Conservation (phyloP, 2,113 vertebrate genomes). For the Hypomesus transpacificus region DNA sequence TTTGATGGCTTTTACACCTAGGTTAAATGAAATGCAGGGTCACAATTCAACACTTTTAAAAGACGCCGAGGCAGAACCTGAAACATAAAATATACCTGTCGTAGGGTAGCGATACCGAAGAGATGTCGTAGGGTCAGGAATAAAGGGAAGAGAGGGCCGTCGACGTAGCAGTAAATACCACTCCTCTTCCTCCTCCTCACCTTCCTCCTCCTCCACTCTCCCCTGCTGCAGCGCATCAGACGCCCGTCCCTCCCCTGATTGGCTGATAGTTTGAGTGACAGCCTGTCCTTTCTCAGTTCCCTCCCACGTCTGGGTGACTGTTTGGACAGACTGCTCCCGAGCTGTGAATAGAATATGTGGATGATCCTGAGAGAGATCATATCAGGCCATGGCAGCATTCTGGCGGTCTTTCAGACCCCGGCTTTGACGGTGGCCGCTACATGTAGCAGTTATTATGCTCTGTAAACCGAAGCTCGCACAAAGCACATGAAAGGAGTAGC, state of each 20-base stretch:
- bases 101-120: no score
- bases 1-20: no score
- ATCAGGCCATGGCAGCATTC: no score
- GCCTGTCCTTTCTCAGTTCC: conserved; percentile 21
- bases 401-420: no score
- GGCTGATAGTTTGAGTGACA: conserved; percentile 26
- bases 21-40: no score
- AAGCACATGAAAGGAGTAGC: no score
- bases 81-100: conserved; percentile 2
- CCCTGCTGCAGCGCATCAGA: conserved; percentile 22
- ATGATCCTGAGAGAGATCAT: conserved; percentile 5
- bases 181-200: conserved; percentile 20
- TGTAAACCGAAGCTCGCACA: no score
- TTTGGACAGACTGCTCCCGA: conserved; percentile 18
- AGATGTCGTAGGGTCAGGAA: conserved; percentile 18
- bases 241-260: conserved; percentile 26
- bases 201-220: conserved; percentile 7
- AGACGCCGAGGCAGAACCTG: no score
- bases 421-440: no score
- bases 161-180: conserved; percentile 45
- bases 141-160: conserved; percentile 39
- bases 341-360: conserved; percentile 54
- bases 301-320: conserved; percentile 20
- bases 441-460: no score
- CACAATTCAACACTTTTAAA: no score